Conservation (phyloP, 2,888 invertebrate species). For the Brachylomia viminalis region DNA sequence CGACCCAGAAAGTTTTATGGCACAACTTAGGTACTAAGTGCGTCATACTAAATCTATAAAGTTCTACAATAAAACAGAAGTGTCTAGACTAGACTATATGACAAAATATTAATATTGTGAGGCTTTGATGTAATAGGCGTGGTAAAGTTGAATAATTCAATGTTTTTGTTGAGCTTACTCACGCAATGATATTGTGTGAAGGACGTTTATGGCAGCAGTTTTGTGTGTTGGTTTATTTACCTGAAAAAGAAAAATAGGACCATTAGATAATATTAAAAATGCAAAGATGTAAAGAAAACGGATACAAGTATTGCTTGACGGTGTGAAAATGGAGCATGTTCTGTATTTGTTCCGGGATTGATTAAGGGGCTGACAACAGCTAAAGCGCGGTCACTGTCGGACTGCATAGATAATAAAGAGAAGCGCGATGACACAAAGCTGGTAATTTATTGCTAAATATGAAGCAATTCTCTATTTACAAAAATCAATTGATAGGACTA, state of each 20-base stretch:
- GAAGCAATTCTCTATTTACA: too few species aligned
- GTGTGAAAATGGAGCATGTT: not conserved
- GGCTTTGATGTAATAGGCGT: conserved; percentile 48
- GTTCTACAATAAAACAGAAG: conserved; percentile 60
- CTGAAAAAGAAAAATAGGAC: conserved; percentile 29
- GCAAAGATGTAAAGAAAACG: not conserved
- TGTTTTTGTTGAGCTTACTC: conserved; percentile 30
- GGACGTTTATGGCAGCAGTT: not conserved
- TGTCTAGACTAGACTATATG: conserved; percentile 50
- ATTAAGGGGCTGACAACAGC: too few species aligned
- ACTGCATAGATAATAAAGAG: too few species aligned
- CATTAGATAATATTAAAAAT: conserved; percentile 8
- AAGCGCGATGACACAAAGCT: too few species aligned
- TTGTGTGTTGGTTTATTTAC: conserved; percentile 34
- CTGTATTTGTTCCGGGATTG: not conserved
- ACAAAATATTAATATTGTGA: conserved; percentile 34
- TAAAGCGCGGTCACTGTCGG: too few species aligned
- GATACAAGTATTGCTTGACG: not conserved
- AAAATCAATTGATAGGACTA: too few species aligned
- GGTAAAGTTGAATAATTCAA: conserved; percentile 29
- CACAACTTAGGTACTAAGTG: conserved; percentile 54
- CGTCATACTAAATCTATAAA: conserved; percentile 61
- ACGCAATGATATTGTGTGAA: conserved; percentile 11
- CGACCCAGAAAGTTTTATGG: conserved; percentile 64
- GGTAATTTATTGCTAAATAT: too few species aligned